These are phyloP conservation scores for Microplitis mediator DNA, from an alignment of 1,140 invertebrate species.

Conservation along the genomic window DNA sequence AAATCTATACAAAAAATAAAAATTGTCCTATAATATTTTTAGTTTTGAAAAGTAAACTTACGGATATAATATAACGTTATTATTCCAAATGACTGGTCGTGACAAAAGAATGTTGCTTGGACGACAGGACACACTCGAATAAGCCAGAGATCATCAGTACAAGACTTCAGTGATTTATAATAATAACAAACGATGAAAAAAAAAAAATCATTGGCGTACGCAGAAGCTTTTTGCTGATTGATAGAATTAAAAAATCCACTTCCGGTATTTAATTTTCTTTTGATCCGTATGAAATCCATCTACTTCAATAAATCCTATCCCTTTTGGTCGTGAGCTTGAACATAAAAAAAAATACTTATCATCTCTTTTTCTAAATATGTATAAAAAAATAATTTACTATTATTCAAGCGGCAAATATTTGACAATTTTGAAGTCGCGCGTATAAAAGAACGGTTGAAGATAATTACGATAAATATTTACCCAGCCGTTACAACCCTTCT, in stretches of 20 bases:
- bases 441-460: constrained; percentile 33
- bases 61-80: constrained; percentile 39
- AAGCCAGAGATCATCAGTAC: not conserved
- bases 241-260: constrained; percentile 36
- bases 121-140: not conserved
- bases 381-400: not conserved
- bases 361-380: no score
- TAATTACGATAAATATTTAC: constrained; percentile 63
- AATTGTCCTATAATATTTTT: not conserved
- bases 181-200: constrained; percentile 1
- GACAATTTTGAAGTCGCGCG: not conserved
- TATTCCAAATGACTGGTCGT: constrained; percentile 46
- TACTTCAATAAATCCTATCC: not conserved
- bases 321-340: no score
- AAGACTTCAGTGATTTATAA: not conserved
- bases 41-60: constrained; percentile 16
- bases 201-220: not conserved
- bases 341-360: not conserved
- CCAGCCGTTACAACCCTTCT: constrained; percentile 60
- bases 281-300: constrained; percentile 14
- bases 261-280: constrained; percentile 28
- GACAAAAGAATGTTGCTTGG: not conserved
- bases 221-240: not conserved
- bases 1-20: not conserved
- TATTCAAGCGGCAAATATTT: not conserved